Evolutionary conservation across 2,797 vertebrate species (phyloP).

Genomic region (Urocyon cinereoargenteus): DNA sequence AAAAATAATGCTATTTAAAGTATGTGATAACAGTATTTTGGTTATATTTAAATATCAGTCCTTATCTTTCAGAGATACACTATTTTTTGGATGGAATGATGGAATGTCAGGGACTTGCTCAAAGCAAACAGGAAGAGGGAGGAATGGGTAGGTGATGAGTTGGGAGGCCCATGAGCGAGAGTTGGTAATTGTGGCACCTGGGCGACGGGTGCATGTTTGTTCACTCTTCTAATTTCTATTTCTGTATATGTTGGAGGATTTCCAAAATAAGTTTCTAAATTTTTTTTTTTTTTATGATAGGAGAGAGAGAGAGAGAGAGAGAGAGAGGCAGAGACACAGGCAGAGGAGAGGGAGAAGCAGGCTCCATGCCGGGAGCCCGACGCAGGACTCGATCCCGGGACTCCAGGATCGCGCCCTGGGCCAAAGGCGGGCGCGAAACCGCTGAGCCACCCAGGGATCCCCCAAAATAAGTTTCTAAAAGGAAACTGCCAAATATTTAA

Average conservation of each 20-base stretch:
- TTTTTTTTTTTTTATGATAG: too few relatives aligned
- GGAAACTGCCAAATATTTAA: not conserved
- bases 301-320: too few relatives aligned
- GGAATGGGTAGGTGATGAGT: not conserved
- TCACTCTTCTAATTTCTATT: not conserved
- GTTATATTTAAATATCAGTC: not conserved
- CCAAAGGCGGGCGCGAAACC: too few relatives aligned
- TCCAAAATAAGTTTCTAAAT: not conserved
- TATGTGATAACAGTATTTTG: not conserved
- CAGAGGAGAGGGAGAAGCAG: too few relatives aligned
- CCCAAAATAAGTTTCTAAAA: not conserved
- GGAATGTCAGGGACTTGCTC: not conserved
- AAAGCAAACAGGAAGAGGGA: not conserved
- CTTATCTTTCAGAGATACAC: not conserved
- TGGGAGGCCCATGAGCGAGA: not conserved
- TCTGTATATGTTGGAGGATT: not conserved
- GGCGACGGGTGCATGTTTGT: not conserved
- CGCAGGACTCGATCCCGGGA: too few relatives aligned
- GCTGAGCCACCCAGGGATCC: too few relatives aligned
- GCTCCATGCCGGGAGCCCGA: too few relatives aligned
- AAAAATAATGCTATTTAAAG: not conserved
- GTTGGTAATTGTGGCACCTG: not conserved
- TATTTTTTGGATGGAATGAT: not conserved
- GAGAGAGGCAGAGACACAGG: too few relatives aligned
- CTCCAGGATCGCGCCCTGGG: too few relatives aligned